Base-by-base conservation (phyloP, 2,888 invertebrate species). In the Drosophila nr. medialis region DNA sequence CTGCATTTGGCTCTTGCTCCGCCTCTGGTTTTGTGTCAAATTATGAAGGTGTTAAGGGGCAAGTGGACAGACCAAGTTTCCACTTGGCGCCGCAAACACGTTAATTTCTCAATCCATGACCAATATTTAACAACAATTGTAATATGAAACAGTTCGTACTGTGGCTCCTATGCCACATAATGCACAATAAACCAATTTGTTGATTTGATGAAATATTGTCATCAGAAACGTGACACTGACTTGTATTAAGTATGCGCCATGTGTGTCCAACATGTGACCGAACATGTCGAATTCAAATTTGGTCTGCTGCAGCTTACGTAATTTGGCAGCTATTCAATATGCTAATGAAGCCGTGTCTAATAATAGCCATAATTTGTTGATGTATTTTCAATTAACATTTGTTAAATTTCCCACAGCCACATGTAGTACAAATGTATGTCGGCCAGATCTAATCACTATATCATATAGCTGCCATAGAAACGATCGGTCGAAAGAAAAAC, bases 61-160 rank as follows among this genome's bases (percentile, higher is more conserved):
- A 59, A 61, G 58, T 48, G 67, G 40, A 51, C 34, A 11, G 32
- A 27, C 11, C 55, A 50, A 40, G 34, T 54, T 40, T 48, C 56
- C 48, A 21, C 36, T 40, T 32, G 38, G 29, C 42, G 32, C 40
- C 13, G 11, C 36, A 7, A 50, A 13, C 50, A 59, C 61, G 68
- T 79, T 65, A 87, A 86, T 84, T 79, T 83, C 88, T 88, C 75
- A 86, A 88, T 84, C 64, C 49, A 27, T 27, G 29, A n/a, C 15
- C 11, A 40, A 50, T 42, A 55, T 42, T 59, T 15, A 21, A 32
- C 4, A 30, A 30, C 29, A 59, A 64, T 53, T 58, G 38, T 45
- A 24, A 54, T 48, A 24, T 34, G 11, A 27, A 53, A 38, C 40
- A 18, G n/a, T 38, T n/a, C n/a, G 54, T 36, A 36, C 58, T 72